Base-by-base conservation (phyloP, 1,140 invertebrate species). In the Procambarus clarkii region DNA sequence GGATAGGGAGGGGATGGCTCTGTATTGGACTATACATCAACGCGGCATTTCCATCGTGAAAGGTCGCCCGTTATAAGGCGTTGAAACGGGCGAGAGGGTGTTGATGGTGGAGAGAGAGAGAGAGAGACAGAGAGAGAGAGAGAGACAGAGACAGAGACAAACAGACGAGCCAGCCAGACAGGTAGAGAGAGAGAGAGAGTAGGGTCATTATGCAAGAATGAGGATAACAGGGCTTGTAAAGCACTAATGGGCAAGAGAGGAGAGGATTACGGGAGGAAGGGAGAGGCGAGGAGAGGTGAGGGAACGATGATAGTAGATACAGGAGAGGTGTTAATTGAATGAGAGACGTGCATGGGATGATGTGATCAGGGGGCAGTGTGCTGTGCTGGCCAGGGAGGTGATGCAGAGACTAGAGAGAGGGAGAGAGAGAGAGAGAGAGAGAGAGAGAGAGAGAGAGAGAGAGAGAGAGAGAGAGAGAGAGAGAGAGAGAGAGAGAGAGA, bases 291-390 rank as follows among this genome's bases (percentile, higher is more conserved):
- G 69, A 24, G 34, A 74, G 69, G 11, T 21, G 69, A 34, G 69
- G 34, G 69, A 74, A 8, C 69, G 69, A 74, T 3, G n/a, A 24
- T 21, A 74, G 69, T 74, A 34, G 21, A 74, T 74, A 74, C 45
- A 81, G 79, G 18, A 24, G 54, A 54, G 54, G 54, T 58, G 79
- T 50, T 81, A 81, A 58, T 50, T 81, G 79, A 86, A 86, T 86
- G 85, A 86, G 85, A 86, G 69, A 78, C 85, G 69, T 86, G 74
- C 85, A 78, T 86, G 85, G 85, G 85, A 86, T 77, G 48, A 77
- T 60, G 85, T 50, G 71, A 78, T 86, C 48, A 78, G 34, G 21
- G 69, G n/a, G n/a, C 34, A 34, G 74, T 34, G 54, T 69, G 81
- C 46, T 64, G 64, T 69, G 34, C 11, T 83, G 81, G 58, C 45